phyloP scores from a whole-genome alignment of 2,113 vertebrate genomes.

The Polypterus senegalus region DNA sequence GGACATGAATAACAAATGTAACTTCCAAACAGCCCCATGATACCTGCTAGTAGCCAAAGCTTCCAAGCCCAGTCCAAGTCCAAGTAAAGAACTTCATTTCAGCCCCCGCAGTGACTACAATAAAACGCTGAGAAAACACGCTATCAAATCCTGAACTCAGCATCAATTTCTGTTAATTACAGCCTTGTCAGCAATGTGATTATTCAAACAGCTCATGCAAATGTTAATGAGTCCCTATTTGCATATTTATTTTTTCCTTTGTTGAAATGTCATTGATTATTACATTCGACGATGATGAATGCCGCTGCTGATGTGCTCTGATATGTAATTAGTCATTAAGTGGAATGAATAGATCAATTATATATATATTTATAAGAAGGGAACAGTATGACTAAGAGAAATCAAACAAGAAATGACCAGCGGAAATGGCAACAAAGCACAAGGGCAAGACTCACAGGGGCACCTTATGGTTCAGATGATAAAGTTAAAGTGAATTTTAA shows the following conservation, averaged over 20 bases:
- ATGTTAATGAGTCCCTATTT: conserved; percentile 99
- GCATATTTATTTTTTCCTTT: conserved; percentile 99
- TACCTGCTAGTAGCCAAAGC: conserved; percentile 51
- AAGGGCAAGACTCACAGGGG: too few species aligned
- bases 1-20: conserved; percentile 24
- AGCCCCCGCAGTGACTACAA: conserved; percentile 64
- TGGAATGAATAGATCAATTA: conserved; percentile 99
- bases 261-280: conserved; percentile 99
- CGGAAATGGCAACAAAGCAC: too few species aligned
- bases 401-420: conserved; percentile 61
- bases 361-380: conserved; percentile 39
- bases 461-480: too few species aligned
- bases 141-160: conserved; percentile 77
- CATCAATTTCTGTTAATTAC: conserved; percentile 96
- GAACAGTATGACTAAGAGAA: conserved; percentile 79
- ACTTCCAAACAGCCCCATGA: conserved; percentile 46
- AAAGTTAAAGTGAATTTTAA: too few species aligned
- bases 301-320: conserved; percentile 87
- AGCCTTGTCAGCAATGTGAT: conserved; percentile 95
- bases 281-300: conserved; percentile 98
- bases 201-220: conserved; percentile 99
- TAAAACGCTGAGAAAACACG: conserved; percentile 68
- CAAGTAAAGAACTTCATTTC: conserved; percentile 63
- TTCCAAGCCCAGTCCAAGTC: conserved; percentile 53
- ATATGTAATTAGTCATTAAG: conserved; percentile 99